phyloP scores from a whole-genome alignment of 2,797 vertebrate species.

The Pitangus sulphuratus region DNA sequence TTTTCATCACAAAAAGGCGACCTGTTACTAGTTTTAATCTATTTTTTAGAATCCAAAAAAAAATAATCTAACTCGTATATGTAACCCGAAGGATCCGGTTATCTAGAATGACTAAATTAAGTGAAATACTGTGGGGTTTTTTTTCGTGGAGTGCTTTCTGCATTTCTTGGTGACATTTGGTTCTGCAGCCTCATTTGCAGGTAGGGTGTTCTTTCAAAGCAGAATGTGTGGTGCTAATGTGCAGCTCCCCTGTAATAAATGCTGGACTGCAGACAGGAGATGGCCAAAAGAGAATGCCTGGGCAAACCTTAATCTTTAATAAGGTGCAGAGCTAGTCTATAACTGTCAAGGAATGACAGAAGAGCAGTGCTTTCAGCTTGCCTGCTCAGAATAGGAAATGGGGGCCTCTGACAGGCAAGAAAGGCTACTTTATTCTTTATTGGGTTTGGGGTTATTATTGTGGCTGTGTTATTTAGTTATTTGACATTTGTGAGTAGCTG shows the following conservation, averaged over 20 bases:
- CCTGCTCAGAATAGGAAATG: slow-evolving; percentile 75
- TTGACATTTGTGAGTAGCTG: slow-evolving; percentile 36
- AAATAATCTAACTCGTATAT: background rate
- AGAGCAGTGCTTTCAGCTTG: slow-evolving; percentile 61
- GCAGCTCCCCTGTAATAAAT: slow-evolving; percentile 67
- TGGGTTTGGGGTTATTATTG: slow-evolving; percentile 21
- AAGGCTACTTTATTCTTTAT: slow-evolving; percentile 27
- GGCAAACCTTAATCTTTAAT: slow-evolving; percentile 81
- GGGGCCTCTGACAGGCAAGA: slow-evolving; percentile 10
- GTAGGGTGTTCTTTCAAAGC: background rate
- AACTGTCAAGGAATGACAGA: slow-evolving; percentile 78
- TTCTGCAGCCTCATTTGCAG: background rate
- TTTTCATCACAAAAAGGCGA: background rate
- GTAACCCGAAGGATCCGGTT: background rate
- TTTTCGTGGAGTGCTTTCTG: background rate
- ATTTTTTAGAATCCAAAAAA: background rate
- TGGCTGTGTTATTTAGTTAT: slow-evolving; percentile 24
- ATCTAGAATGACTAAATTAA: background rate
- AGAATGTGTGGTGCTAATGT: slow-evolving; percentile 66
- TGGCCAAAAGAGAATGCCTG: slow-evolving; percentile 68
- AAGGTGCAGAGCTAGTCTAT: slow-evolving; percentile 79
- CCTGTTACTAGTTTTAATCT: background rate
- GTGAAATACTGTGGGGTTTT: background rate
- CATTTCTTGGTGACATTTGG: background rate
- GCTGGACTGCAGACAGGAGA: slow-evolving; percentile 63